A percentile compares a stretch with the other conserved stretches of the same genome.
Evolutionary conservation across 2,888 invertebrate genomes (phyloP).

Genomic region (Hesperia comma): DNA sequence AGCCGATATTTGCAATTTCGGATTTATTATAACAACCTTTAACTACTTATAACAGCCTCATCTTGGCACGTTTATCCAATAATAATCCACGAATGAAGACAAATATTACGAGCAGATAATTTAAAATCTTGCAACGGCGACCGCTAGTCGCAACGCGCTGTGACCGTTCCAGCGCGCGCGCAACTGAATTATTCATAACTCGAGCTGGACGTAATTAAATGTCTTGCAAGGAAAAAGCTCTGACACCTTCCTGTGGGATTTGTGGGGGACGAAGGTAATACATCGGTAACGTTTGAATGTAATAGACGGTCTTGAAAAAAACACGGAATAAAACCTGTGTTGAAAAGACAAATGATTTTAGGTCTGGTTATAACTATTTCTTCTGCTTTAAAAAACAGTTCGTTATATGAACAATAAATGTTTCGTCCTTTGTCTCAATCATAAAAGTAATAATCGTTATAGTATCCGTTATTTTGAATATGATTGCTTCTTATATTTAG

Average conservation of each 20-base stretch:
- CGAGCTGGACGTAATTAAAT: slow-evolving; percentile 68
- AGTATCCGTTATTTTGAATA: no score
- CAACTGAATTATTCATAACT: slow-evolving; percentile 77
- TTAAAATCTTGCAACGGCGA: slow-evolving; percentile 54
- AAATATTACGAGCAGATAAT: slow-evolving; percentile 45
- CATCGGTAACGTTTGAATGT: slow-evolving; percentile 14
- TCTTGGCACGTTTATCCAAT: background rate
- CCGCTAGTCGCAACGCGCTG: slow-evolving; percentile 73
- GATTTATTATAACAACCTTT: no score
- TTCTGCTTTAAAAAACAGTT: no score
- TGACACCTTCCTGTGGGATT: slow-evolving; percentile 74
- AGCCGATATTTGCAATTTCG: no score
- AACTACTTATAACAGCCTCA: no score
- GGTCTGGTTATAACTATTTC: no score
- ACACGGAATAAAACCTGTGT: background rate
- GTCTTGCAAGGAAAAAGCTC: slow-evolving; percentile 73
- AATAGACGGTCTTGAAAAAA: background rate
- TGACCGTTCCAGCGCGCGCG: slow-evolving; percentile 74
- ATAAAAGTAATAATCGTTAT: no score
- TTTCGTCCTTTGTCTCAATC: no score
- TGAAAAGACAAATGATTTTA: no score
- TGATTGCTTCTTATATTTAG: no score
- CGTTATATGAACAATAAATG: no score
- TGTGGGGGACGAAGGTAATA: slow-evolving; percentile 48
- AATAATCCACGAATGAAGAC: background rate